A percentile compares a stretch with the other conserved stretches of the same genome.
These are phyloP conservation scores for Oenanthe oenanthe DNA, from an alignment of 2,113 vertebrate genomes.

Conservation along the genomic window DNA sequence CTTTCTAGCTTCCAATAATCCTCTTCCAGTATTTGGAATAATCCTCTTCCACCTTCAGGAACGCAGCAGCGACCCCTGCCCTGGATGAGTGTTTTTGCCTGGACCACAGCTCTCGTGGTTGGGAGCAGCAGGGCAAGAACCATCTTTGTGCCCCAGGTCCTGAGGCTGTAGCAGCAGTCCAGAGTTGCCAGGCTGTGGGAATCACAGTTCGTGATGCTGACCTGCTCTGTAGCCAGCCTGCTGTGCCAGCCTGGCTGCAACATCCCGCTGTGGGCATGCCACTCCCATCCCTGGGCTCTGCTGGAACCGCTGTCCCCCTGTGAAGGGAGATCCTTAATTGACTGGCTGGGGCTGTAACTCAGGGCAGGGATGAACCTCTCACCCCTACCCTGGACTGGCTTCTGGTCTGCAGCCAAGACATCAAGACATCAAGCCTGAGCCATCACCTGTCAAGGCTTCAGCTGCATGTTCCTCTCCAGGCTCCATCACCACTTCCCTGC, in stretches of 20 bases:
- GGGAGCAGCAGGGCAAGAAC: accelerated
- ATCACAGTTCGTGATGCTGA: background rate
- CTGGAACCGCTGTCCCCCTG: accelerated
- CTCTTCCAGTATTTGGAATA: background rate
- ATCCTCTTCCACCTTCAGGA: accelerated
- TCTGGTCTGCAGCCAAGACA: background rate
- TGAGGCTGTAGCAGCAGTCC: accelerated
- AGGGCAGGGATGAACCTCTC: background rate
- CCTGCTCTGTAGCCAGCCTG: background rate
- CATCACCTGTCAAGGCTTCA: background rate
- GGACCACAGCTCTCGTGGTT: accelerated
- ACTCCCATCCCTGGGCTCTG: accelerated
- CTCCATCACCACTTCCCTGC: background rate
- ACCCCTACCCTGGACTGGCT: background rate
- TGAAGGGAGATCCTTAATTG: background rate
- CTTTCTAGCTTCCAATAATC: background rate
- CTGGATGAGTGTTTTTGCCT: accelerated
- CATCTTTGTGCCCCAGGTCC: accelerated
- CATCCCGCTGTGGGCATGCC: background rate
- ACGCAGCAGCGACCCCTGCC: background rate
- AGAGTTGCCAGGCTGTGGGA: background rate
- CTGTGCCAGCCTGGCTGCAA: background rate
- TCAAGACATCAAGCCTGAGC: no score
- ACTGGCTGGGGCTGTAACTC: background rate
- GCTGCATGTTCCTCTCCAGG: accelerated